A percentile compares a stretch with the other conserved stretches of the same genome.
Conservation (phyloP, 2,888 invertebrate genomes). For the Nymphalis polychloros region DNA sequence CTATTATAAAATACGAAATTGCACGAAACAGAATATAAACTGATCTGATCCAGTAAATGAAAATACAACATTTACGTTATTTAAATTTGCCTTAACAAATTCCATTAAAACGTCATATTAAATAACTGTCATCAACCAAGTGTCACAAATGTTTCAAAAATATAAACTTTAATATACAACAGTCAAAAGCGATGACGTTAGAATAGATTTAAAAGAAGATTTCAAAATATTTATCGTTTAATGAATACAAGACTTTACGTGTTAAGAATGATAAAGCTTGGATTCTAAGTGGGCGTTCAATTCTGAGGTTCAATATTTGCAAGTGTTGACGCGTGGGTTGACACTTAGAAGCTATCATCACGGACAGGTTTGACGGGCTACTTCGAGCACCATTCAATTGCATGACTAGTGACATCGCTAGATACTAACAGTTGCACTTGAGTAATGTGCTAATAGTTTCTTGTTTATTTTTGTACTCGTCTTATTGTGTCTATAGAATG, state of each 20-base stretch:
- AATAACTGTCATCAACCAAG: no score
- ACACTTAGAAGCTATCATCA: slow-evolving; percentile 40
- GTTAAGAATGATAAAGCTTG: slow-evolving; percentile 28
- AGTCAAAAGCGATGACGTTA: not conserved
- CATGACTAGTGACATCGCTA: slow-evolving; percentile 36
- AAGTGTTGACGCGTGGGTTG: slow-evolving; percentile 43
- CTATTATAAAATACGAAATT: no score
- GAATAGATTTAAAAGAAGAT: not conserved
- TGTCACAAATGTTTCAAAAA: no score
- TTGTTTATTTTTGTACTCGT: slow-evolving; percentile 26
- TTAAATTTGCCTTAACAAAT: no score
- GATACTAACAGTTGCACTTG: slow-evolving; percentile 33
- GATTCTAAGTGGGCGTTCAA: slow-evolving; percentile 35
- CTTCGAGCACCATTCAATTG: slow-evolving; percentile 44
- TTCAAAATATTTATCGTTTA: slow-evolving; percentile 9
- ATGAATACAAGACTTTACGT: slow-evolving; percentile 25
- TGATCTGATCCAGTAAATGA: no score
- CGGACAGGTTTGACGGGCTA: slow-evolving; percentile 42
- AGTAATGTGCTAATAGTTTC: slow-evolving; percentile 32
- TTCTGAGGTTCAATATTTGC: slow-evolving; percentile 42
- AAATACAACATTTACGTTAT: no score
- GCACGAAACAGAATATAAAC: no score
- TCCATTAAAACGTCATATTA: no score
- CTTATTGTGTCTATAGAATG: slow-evolving; percentile 12
- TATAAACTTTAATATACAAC: not conserved